Conservation (phyloP, 2,797 vertebrate species). For the Holocentrus rufus region DNA sequence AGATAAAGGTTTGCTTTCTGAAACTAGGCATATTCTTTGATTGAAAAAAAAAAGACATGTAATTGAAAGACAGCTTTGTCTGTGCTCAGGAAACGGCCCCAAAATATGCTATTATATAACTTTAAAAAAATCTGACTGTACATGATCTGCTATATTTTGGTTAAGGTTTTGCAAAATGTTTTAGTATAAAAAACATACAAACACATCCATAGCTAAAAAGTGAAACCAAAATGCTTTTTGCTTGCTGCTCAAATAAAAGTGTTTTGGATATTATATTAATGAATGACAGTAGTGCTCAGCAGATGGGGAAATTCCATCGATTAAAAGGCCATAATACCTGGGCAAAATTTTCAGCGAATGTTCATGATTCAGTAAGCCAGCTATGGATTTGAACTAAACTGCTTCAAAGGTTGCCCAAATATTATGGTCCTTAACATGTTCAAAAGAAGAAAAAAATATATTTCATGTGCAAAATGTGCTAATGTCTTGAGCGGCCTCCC, state of each 20-base stretch:
- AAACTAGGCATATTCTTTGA: constrained; percentile 17
- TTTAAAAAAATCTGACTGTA: constrained; percentile 50
- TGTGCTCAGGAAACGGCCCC: constrained; percentile 54
- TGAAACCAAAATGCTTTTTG: constrained; percentile 35
- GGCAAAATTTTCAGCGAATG: constrained; percentile 54
- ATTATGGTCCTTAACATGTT: constrained; percentile 26
- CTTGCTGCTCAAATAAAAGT: constrained; percentile 32
- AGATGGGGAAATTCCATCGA: constrained; percentile 42
- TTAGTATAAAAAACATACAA: constrained; percentile 70
- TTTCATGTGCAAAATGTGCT: constrained; percentile 76
- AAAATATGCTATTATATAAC: constrained; percentile 37
- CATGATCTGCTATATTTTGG: constrained; percentile 48
- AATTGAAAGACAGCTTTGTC: constrained; percentile 28
- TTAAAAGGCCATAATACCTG: constrained; percentile 34
- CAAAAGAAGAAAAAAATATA: constrained; percentile 31
- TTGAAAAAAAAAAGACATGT: constrained; percentile 12
- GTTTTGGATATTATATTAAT: constrained; percentile 31
- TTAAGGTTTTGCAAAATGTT: constrained; percentile 52
- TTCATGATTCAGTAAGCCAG: constrained; percentile 35
- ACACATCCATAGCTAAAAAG: constrained; percentile 45
- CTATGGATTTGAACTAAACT: constrained; percentile 22
- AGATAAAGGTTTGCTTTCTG: constrained; percentile 38
- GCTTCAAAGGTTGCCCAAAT: constrained; percentile 42
- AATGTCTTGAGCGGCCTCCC: constrained; percentile 89
- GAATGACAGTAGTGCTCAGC: constrained; percentile 58